phyloP scores from a whole-genome alignment of 2,888 invertebrate species.

The Spisula solida region DNA sequence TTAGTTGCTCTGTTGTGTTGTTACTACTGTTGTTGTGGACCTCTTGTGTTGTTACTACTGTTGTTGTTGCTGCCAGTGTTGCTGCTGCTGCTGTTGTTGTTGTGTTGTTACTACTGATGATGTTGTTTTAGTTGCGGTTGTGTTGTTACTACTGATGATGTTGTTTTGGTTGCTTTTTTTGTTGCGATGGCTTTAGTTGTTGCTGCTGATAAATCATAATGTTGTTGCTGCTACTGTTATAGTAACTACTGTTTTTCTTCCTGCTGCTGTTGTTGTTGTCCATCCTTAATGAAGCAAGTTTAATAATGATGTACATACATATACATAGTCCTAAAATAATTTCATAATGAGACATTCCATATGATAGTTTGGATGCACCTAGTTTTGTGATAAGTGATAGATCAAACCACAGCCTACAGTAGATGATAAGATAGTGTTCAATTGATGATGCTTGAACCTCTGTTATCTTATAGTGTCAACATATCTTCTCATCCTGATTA shows the following conservation, averaged over 20 bases:
- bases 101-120: neutral
- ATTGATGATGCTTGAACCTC: neutral
- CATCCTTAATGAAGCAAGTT: too few relatives aligned
- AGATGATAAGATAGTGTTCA: constrained; percentile 19
- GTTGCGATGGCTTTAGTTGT: neutral
- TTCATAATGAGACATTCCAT: neutral
- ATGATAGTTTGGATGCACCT: neutral
- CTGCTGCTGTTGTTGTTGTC: neutral
- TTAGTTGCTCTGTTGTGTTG: neutral
- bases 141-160: neutral
- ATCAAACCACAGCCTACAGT: neutral
- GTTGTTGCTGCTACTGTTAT: neutral
- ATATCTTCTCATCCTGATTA: neutral
- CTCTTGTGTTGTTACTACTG: neutral
- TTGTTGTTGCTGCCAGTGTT: neutral
- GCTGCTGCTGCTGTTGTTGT: neutral
- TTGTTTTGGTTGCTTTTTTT: neutral
- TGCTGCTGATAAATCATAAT: too few relatives aligned
- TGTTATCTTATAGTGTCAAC: constrained; percentile 12
- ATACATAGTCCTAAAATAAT: too few relatives aligned
- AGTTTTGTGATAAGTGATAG: neutral
- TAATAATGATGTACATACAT: too few relatives aligned
- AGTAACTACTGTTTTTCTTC: neutral
- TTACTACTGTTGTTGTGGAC: neutral
- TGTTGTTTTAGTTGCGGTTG: neutral